phyloP scores from a whole-genome alignment of 2,797 vertebrate species.

The Chromis chromis region DNA sequence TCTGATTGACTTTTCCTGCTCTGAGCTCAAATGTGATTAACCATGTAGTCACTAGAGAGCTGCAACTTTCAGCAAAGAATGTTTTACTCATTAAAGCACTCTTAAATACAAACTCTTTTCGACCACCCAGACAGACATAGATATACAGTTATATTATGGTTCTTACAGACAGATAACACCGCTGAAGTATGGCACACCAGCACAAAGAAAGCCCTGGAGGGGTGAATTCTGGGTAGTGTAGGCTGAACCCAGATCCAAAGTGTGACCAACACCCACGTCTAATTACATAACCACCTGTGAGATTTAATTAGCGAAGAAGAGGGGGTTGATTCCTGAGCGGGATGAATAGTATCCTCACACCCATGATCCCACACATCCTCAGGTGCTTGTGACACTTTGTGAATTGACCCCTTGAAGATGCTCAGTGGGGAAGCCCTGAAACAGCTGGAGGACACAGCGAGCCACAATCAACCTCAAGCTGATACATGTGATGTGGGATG shows the following conservation, averaged over 20 bases:
- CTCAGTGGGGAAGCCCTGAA: conserved; percentile 74
- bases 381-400: conserved; percentile 82
- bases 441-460: conserved; percentile 77
- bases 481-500: conserved; percentile 81
- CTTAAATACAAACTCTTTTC: neutral
- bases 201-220: conserved; percentile 75
- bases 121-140: conserved; percentile 62
- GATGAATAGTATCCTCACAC: conserved; percentile 33
- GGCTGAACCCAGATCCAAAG: conserved; percentile 67
- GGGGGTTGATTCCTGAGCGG: conserved; percentile 9
- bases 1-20: conserved; percentile 13
- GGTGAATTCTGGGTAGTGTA: conserved; percentile 78
- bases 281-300: conserved; percentile 17
- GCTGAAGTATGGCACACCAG: conserved; percentile 58
- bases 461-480: conserved; percentile 61
- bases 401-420: conserved; percentile 77
- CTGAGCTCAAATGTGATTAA: neutral
- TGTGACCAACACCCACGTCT: conserved; percentile 73
- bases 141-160: conserved; percentile 65
- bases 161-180: conserved; percentile 63
- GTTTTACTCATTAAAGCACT: neutral
- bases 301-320: conserved; percentile 17
- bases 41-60: neutral
- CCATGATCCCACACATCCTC: conserved; percentile 32
- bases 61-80: neutral